These are phyloP conservation scores for Onthophagus taurus DNA, from an alignment of 1,140 invertebrate genomes.

Conservation along the genomic window DNA sequence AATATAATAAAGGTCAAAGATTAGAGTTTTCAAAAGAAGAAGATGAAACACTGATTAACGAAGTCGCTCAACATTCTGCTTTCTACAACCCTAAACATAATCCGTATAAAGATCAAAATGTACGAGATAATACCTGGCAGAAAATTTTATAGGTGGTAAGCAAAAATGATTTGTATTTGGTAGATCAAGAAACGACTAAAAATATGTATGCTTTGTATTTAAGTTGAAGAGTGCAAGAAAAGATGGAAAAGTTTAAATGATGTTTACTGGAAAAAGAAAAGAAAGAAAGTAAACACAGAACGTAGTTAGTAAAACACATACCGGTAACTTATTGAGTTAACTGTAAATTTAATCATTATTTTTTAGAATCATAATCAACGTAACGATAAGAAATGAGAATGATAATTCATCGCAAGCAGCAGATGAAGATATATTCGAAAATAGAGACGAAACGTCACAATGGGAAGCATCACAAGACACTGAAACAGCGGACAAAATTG, in stretches of 20 bases:
- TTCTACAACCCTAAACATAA: not conserved
- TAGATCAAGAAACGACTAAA: not conserved
- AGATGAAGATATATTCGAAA: not conserved
- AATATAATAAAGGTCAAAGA: no score
- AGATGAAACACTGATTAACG: slow-evolving; percentile 1
- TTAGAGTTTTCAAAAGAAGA: slow-evolving; percentile 1
- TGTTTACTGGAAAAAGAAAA: not conserved
- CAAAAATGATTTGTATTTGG: no score
- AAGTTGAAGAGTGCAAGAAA: slow-evolving; percentile 1
- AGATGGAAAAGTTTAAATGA: not conserved
- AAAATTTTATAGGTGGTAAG: no score
- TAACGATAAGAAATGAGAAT: not conserved
- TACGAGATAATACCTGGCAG: not conserved
- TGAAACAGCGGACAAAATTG: not conserved
- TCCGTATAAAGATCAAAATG: not conserved
- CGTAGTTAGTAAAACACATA: slow-evolving; percentile 3
- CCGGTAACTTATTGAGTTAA: not conserved
- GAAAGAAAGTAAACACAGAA: not conserved
- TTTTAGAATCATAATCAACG: slow-evolving; percentile 1
- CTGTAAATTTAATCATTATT: not conserved
- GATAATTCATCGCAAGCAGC: not conserved
- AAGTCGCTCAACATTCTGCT: not conserved
- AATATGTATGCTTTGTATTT: slow-evolving; percentile 2
- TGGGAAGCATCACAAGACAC: not conserved
- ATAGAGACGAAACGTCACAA: not conserved